Evolutionary conservation across 2,888 invertebrate genomes (phyloP), one percentile per base, ranked within the genome.

Genomic region (Choreutis nemorana): DNA sequence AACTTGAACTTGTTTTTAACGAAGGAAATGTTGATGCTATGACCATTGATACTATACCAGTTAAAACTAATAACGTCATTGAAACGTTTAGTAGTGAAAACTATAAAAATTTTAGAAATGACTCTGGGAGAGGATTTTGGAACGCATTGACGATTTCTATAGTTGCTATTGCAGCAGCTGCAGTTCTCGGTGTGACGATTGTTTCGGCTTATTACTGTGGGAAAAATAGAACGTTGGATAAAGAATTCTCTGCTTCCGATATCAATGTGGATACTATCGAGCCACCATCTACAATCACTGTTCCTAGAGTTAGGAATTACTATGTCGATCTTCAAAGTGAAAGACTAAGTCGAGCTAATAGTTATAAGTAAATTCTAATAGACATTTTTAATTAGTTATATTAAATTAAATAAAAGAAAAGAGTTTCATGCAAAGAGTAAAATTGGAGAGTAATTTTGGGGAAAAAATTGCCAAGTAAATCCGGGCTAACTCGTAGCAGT

Each of bases 151-250:
- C 46, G 2, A 53, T 59, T 21, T 26, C 42, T 4, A 30, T 57
- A 11, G 42, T 55, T 6, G 30, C 39, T 1, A 34, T 52, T 9
- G 49, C 33, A 8, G 33, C 35, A 7, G 22, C 44, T 3, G 37
- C 39, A 7, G 26, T 36, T n/a, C 7, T 50, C 26, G 37, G 35
- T 8, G 15, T 50, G 4, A 26, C 44, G n/a, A 30, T 29, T 3
- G 40, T 50, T 7, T 30, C 43, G 14, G 40, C 51, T 1, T 59
- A 54, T 35, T 41, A 50, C 25, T 35, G 39, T 10, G 56, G 56
- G 1, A 50, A 46, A 31, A 31, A 39, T 0, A 36, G 29, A 27
- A 18, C 10, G n/a, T n/a, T 7, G 10, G 7, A 13, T 12, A 7
- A 9, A 11, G 4, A 10, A 20, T 20, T 20, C 7, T 8, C n/a